Percentiles rank a stretch among this genome's conserved stretches.
These are phyloP conservation scores for Allygus modestus DNA, from an alignment of 2,888 invertebrate genomes.

Conservation along the genomic window DNA sequence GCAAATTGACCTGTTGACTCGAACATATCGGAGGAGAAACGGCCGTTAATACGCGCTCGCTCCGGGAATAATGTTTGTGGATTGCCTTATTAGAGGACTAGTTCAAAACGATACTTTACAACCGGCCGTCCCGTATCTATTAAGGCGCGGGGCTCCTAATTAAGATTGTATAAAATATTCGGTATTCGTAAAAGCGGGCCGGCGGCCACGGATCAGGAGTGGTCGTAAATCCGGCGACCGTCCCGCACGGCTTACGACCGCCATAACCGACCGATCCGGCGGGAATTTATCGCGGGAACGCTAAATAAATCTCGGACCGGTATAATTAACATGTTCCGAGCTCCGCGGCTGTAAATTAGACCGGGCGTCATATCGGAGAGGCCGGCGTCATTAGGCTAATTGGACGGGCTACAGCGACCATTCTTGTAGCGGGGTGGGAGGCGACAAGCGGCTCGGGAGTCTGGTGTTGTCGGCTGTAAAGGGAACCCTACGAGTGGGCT, in stretches of 20 bases:
- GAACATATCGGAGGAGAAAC: constrained; percentile 35
- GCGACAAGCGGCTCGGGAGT: neutral
- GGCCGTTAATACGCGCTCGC: constrained; percentile 38
- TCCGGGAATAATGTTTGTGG: constrained; percentile 51
- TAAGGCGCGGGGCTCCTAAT: constrained; percentile 57
- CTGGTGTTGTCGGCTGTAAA: no score
- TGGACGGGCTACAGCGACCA: constrained; percentile 24
- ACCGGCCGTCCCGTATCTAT: constrained; percentile 52
- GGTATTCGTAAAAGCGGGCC: constrained; percentile 52
- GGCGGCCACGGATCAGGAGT: constrained; percentile 41
- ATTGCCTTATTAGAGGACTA: constrained; percentile 50
- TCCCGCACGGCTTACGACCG: constrained; percentile 5
- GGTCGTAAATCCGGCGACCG: constrained; percentile 38
- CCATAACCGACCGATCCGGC: constrained; percentile 30
- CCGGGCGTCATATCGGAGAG: constrained; percentile 38
- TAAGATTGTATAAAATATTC: constrained; percentile 62
- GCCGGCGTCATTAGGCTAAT: constrained; percentile 12
- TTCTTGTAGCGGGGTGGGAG: neutral
- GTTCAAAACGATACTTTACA: constrained; percentile 53
- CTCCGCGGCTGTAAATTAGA: constrained; percentile 56
- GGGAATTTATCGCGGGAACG: constrained; percentile 59
- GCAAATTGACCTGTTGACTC: constrained; percentile 51
- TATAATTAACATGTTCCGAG: constrained; percentile 62
- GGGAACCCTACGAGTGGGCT: no score
- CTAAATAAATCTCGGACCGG: constrained; percentile 60